phyloP scores from a whole-genome alignment of 2,888 invertebrate species.

The Acleris emargana region DNA sequence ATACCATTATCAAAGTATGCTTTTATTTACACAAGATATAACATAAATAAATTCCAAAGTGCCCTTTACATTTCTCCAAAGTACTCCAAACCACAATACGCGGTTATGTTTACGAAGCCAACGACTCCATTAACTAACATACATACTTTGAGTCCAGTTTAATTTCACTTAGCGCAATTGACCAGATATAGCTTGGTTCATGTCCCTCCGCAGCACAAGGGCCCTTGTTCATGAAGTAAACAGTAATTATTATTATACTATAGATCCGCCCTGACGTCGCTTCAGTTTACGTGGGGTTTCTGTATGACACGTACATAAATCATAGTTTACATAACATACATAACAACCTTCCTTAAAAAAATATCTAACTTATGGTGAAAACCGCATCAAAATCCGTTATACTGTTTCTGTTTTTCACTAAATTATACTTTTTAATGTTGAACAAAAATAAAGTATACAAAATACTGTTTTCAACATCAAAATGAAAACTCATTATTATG shows the following conservation, averaged over 20 bases:
- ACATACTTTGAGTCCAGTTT: conserved; percentile 7
- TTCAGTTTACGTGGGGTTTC: too few relatives aligned
- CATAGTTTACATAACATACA: not conserved
- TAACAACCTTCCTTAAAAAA: not conserved
- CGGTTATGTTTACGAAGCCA: conserved; percentile 20
- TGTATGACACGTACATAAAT: too few relatives aligned
- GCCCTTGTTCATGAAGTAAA: conserved; percentile 12
- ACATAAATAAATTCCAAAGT: conserved; percentile 10
- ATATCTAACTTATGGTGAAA: too few relatives aligned
- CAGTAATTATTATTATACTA: not conserved
- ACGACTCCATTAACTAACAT: conserved; percentile 6
- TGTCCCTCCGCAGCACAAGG: conserved; percentile 10
- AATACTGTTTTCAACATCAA: too few relatives aligned
- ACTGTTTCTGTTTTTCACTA: too few relatives aligned
- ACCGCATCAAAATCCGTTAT: too few relatives aligned
- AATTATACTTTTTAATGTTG: too few relatives aligned
- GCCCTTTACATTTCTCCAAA: conserved; percentile 11
- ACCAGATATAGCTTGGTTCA: conserved; percentile 26
- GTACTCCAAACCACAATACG: conserved; percentile 9
- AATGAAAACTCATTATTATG: too few relatives aligned
- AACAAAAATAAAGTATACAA: too few relatives aligned
- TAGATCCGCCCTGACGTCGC: too few relatives aligned
- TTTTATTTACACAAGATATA: not conserved
- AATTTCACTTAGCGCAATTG: conserved; percentile 33
- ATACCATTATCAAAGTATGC: not conserved